phyloP scores from a whole-genome alignment of 2,797 vertebrate species.

The Hippoglossus hippoglossus region DNA sequence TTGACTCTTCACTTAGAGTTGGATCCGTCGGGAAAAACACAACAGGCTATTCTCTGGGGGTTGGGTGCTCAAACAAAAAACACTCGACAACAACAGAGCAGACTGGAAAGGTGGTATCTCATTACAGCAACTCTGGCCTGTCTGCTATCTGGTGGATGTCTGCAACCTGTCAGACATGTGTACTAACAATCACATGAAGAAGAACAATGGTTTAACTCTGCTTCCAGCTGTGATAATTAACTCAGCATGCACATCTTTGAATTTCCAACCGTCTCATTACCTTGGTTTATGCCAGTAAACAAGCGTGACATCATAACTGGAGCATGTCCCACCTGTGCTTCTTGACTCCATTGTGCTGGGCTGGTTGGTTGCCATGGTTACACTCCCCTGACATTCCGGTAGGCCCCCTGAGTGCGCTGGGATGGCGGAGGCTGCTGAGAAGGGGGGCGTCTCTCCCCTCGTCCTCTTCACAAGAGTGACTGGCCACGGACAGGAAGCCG shows the following conservation, averaged over 20 bases:
- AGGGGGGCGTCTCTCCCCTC: constrained; percentile 77
- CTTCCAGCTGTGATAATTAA: neutral
- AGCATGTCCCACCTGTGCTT: constrained; percentile 91
- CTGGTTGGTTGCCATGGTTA: constrained; percentile 87
- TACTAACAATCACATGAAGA: neutral
- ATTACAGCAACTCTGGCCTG: constrained; percentile 52
- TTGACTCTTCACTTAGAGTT: constrained; percentile 29
- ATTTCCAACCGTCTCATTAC: constrained; percentile 8
- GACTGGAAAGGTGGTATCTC: constrained; percentile 54
- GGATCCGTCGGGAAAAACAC: constrained; percentile 13
- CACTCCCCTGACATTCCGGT: constrained; percentile 89
- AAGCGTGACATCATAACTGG: constrained; percentile 64
- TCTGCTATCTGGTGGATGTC: constrained; percentile 20
- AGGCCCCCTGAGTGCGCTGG: constrained; percentile 69
- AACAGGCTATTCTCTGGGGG: constrained; percentile 61
- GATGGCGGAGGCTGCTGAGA: constrained; percentile 64
- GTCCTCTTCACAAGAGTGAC: constrained; percentile 85
- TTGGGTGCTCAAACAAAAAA: constrained; percentile 48
- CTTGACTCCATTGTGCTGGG: constrained; percentile 91
- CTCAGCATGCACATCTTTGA: neutral
- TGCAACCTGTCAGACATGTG: constrained; percentile 14
- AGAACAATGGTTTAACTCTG: neutral
- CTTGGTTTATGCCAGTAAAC: constrained; percentile 53
- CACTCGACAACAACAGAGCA: constrained; percentile 50
- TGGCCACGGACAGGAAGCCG: constrained; percentile 88